phyloP scores from a whole-genome alignment of 2,113 vertebrate species.

The Perognathus longimembris region DNA sequence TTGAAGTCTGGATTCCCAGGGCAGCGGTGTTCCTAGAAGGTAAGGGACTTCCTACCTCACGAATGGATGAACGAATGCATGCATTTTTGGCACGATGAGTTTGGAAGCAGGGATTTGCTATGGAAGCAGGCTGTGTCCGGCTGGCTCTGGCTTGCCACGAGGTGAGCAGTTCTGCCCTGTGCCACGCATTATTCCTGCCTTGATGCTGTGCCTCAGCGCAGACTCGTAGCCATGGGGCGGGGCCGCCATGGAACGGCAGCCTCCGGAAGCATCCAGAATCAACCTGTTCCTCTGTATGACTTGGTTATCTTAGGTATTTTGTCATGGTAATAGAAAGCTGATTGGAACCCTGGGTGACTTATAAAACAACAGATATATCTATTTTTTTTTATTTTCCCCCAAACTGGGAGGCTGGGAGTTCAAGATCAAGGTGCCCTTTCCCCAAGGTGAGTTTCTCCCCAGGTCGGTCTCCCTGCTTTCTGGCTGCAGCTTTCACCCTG shows the following conservation, averaged over 20 bases:
- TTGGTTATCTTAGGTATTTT: background rate
- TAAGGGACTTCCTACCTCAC: background rate
- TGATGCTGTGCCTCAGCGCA: background rate
- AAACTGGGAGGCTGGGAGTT: background rate
- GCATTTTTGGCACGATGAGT: background rate
- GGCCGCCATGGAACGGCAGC: background rate
- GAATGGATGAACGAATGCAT: background rate
- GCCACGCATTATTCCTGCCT: too few relatives aligned
- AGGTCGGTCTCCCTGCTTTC: background rate
- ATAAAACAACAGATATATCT: background rate
- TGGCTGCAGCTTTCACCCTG: rapidly evolving
- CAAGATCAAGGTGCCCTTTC: background rate
- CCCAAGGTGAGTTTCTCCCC: background rate
- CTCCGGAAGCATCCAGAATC: background rate
- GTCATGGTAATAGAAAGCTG: background rate
- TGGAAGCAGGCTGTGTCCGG: background rate
- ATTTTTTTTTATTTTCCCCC: background rate
- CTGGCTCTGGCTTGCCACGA: background rate
- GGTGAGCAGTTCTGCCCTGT: background rate
- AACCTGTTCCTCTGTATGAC: background rate
- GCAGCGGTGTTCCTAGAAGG: background rate
- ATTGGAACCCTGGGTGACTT: background rate
- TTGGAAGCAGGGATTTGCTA: too few relatives aligned
- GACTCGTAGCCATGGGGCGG: too few relatives aligned
- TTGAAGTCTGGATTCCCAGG: background rate